Conservation (phyloP, 23 tunicate genomes). For the Ciona savignyi region DNA sequence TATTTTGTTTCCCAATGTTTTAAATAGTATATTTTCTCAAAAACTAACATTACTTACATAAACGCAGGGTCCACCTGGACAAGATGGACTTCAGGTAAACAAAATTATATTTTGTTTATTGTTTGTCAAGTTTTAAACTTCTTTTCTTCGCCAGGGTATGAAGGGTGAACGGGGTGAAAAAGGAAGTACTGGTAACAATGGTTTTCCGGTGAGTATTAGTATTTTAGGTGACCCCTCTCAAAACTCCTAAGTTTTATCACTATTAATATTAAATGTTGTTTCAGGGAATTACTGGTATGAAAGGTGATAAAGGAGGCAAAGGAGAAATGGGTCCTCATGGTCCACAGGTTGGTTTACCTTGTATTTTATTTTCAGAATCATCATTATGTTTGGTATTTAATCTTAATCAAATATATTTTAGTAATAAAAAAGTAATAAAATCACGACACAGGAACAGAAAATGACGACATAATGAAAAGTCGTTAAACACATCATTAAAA, state of each 20-base stretch:
- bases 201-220: constrained; percentile 12
- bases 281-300: constrained; percentile 49
- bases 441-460: too few species aligned
- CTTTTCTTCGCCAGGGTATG: constrained; percentile 19
- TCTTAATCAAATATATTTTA: too few species aligned
- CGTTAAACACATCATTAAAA: too few species aligned
- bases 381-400: not conserved
- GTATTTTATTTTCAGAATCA: not conserved
- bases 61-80: constrained; percentile 26
- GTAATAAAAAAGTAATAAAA: too few species aligned
- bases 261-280: not conserved
- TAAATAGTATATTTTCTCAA: too few species aligned
- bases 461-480: too few species aligned
- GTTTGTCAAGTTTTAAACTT: constrained; percentile 1
- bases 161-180: constrained; percentile 63
- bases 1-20: too few species aligned
- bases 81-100: constrained; percentile 13
- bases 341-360: constrained; percentile 36
- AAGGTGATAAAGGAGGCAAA: constrained; percentile 58
- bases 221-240: too few species aligned
- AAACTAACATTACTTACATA: not conserved
- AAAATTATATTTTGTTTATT: too few species aligned
- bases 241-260: too few species aligned
- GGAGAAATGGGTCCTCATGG: constrained; percentile 78
- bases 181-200: constrained; percentile 40